These are phyloP conservation scores for Pygathrix nemaeus DNA, from an alignment of 2,113 vertebrate species.

Conservation along the genomic window DNA sequence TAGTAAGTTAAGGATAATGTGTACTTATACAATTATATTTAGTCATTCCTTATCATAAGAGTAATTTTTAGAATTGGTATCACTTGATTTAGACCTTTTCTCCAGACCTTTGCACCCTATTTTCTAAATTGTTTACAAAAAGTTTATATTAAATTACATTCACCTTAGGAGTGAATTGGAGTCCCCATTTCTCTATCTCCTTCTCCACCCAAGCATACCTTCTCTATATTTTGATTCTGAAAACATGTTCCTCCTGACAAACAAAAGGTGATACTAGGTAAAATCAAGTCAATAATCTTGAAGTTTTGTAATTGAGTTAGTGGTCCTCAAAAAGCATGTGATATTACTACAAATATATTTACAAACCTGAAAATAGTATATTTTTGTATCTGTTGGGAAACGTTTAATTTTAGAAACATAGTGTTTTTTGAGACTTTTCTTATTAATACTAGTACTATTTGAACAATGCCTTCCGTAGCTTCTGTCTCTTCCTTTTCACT, in stretches of 20 bases:
- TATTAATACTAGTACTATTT: not conserved
- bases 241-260: not conserved
- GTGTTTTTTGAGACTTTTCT: not conserved
- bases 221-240: not conserved
- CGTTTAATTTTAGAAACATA: not conserved
- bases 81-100: not conserved
- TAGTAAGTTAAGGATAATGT: not conserved
- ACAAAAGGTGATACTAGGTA: not conserved
- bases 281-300: not conserved
- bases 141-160: not conserved
- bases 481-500: not conserved
- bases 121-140: not conserved
- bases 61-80: not conserved
- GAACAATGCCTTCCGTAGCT: not conserved
- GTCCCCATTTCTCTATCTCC: not conserved
- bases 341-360: not conserved
- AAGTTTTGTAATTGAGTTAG: not conserved
- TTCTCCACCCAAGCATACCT: not conserved
- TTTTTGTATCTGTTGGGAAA: not conserved
- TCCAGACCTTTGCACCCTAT: not conserved
- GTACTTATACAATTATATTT: not conserved
- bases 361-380: not conserved
- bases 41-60: not conserved
- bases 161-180: not conserved
- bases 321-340: not conserved